A percentile compares a stretch with the other conserved stretches of the same genome.
phyloP scores from a whole-genome alignment of 2,797 vertebrate species.

The Merluccius polli region DNA sequence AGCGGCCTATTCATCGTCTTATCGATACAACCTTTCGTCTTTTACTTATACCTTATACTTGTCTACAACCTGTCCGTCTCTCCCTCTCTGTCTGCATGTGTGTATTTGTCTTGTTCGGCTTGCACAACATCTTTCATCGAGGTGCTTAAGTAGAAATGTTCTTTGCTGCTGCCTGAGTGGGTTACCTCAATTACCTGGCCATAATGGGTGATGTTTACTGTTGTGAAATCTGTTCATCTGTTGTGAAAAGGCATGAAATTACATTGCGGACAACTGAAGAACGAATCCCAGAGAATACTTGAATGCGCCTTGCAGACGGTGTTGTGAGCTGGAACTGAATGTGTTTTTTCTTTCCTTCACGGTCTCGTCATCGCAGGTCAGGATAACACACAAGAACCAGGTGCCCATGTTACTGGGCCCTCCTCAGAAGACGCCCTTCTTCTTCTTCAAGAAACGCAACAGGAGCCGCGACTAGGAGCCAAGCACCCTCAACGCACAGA shows the following conservation, averaged over 20 bases:
- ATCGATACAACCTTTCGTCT: not conserved
- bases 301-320: not conserved
- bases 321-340: not conserved
- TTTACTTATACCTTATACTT: not conserved
- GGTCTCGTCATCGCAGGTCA: slow-evolving; percentile 70
- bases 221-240: not conserved
- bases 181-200: not conserved
- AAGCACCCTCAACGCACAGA: slow-evolving; percentile 3
- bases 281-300: no score
- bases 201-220: not conserved
- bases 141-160: not conserved
- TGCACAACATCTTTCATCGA: not conserved
- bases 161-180: no score
- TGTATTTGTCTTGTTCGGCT: not conserved
- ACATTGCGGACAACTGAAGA: no score
- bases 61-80: slow-evolving; percentile 30
- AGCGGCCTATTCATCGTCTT: not conserved
- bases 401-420: slow-evolving; percentile 88
- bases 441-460: slow-evolving; percentile 87
- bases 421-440: slow-evolving; percentile 89
- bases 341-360: slow-evolving; percentile 15
- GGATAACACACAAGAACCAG: slow-evolving; percentile 95
- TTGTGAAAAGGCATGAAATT: not conserved
- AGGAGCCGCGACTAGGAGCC: slow-evolving; percentile 78
- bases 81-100: slow-evolving; percentile 37